Percentiles rank a stretch among this genome's conserved stretches.
Conservation (phyloP, 1,140 invertebrate species). For the Pygmarrhopalites habei region DNA sequence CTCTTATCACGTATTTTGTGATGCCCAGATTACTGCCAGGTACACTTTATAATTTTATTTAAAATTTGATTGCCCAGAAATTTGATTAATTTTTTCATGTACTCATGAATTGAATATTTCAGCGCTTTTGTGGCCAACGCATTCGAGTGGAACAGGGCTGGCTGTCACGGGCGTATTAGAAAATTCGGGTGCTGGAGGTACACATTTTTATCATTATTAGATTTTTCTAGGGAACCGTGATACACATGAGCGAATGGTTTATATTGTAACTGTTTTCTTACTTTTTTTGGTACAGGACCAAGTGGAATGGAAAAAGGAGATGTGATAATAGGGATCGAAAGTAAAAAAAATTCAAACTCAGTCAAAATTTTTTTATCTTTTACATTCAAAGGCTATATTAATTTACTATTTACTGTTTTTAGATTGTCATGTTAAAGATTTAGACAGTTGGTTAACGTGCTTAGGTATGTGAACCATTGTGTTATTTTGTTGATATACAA, state of each 20-base stretch:
- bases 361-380: too few relatives aligned
- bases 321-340: conserved; percentile 36
- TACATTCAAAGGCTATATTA: too few relatives aligned
- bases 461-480: too few relatives aligned
- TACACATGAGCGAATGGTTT: not conserved
- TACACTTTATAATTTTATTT: too few relatives aligned
- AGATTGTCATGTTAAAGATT: conserved; percentile 31
- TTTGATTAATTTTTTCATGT: too few relatives aligned
- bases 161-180: conserved; percentile 30
- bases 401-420: too few relatives aligned
- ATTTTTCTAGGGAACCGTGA: too few relatives aligned
- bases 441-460: conserved; percentile 36
- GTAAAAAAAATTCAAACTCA: too few relatives aligned
- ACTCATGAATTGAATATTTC: too few relatives aligned
- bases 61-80: too few relatives aligned
- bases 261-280: conserved; percentile 1
- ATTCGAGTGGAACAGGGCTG: conserved; percentile 33
- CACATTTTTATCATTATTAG: too few relatives aligned
- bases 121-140: conserved; percentile 32
- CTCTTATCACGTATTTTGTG: conserved; percentile 34
- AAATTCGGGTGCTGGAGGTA: conserved; percentile 37
- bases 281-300: conserved; percentile 21
- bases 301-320: conserved; percentile 34
- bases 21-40: conserved; percentile 35
- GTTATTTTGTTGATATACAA: too few relatives aligned